A percentile compares a stretch with the other conserved stretches of the same genome.
Evolutionary conservation across 2,797 vertebrate species (phyloP).

Genomic region (Eulemur rubriventer): DNA sequence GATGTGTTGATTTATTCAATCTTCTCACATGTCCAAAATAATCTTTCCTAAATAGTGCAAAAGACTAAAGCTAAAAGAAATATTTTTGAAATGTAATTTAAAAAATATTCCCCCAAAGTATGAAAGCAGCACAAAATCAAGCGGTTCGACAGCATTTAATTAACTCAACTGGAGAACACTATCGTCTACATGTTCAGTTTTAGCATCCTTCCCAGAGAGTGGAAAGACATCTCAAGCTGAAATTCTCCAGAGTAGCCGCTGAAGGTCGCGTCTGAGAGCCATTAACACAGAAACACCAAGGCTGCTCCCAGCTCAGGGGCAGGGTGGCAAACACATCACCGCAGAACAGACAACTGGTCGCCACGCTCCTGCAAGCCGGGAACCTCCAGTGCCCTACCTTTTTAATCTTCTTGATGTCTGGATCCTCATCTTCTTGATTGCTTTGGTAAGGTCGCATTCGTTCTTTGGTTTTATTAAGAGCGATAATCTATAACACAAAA

Average conservation of each 20-base stretch:
- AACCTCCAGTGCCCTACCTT: slow-evolving; percentile 88
- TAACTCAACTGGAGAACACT: background rate
- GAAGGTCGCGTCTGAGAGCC: background rate
- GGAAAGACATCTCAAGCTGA: background rate
- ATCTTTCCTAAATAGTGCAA: background rate
- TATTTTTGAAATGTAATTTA: background rate
- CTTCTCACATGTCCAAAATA: background rate
- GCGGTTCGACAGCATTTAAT: background rate
- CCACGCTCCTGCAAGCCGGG: background rate
- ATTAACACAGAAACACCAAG: background rate
- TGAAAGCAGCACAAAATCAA: slow-evolving; percentile 9
- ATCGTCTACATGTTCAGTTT: background rate
- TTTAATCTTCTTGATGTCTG: slow-evolving; percentile 99
- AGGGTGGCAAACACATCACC: background rate
- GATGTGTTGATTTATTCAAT: background rate
- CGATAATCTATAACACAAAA: slow-evolving; percentile 91
- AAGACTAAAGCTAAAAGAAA: slow-evolving; percentile 15
- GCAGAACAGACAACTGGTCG: background rate
- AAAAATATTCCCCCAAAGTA: background rate
- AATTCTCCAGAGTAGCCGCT: background rate
- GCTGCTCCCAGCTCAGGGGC: background rate
- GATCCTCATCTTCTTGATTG: slow-evolving; percentile 95
- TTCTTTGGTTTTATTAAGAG: slow-evolving; percentile 99
- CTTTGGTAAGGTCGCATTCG: slow-evolving; percentile 96
- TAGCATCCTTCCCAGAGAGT: background rate